phyloP scores from a whole-genome alignment of 2,797 vertebrate genomes.

The Ctenochaetus hawaiiensis region DNA sequence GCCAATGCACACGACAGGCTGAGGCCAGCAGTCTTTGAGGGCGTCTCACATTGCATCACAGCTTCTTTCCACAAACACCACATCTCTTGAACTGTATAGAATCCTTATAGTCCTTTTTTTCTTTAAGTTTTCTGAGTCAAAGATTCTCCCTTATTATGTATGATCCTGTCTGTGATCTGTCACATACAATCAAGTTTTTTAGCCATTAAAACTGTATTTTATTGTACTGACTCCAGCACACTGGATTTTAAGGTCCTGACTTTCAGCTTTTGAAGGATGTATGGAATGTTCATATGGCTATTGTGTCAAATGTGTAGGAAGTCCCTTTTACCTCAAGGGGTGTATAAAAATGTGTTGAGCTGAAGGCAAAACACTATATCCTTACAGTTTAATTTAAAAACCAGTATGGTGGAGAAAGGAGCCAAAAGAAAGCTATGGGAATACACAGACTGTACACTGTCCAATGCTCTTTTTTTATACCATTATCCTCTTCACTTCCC shows the following conservation, averaged over 20 bases:
- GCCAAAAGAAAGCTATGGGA: background rate
- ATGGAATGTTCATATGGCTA: background rate
- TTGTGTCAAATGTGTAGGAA: background rate
- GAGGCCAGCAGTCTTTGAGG: background rate
- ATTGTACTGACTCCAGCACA: background rate
- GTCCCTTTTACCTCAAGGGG: background rate
- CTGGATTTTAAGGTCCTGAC: background rate
- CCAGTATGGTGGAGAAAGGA: background rate
- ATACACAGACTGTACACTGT: background rate
- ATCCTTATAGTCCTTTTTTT: background rate
- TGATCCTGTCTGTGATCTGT: background rate
- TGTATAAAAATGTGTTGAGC: background rate
- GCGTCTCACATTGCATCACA: background rate
- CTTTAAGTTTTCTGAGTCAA: background rate
- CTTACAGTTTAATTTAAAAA: background rate
- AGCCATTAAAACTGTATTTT: background rate
- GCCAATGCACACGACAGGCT: background rate
- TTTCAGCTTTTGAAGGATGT: background rate
- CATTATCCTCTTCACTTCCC: conserved; percentile 1
- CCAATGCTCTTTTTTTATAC: conserved; percentile 11
- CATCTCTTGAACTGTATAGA: background rate
- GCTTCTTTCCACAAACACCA: background rate
- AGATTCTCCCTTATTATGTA: background rate
- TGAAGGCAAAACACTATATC: background rate
- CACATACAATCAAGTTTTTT: background rate